Evolutionary conservation across 2,888 invertebrate genomes (phyloP).

Genomic region (Brenthis ino): DNA sequence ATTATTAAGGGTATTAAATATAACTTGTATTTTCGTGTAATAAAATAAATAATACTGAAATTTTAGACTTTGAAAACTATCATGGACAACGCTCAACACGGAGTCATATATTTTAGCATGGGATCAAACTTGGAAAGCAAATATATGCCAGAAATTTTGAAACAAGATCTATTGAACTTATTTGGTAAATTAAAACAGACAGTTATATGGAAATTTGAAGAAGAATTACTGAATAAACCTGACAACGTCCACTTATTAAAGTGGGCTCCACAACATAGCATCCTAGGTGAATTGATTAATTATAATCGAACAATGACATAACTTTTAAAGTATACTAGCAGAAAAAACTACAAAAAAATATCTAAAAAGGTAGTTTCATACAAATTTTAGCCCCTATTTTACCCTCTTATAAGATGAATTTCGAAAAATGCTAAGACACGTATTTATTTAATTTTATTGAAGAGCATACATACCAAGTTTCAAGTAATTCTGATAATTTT

Average conservation of each 20-base stretch:
- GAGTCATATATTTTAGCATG: conserved; percentile 66
- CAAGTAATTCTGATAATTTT: too few relatives aligned
- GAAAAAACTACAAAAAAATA: too few relatives aligned
- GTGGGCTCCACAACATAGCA: conserved; percentile 61
- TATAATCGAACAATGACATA: background rate
- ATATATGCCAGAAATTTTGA: conserved; percentile 49
- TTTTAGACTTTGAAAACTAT: conserved; percentile 54
- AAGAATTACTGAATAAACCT: conserved; percentile 48
- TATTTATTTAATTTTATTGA: too few relatives aligned
- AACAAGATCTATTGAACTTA: conserved; percentile 49
- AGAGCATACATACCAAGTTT: too few relatives aligned
- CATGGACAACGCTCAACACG: conserved; percentile 56
- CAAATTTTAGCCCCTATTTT: too few relatives aligned
- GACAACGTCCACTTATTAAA: conserved; percentile 59
- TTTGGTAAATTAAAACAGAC: conserved; percentile 61
- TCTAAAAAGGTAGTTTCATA: too few relatives aligned
- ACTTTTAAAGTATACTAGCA: too few relatives aligned
- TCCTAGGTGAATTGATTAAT: conserved; percentile 47
- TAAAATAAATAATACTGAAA: background rate
- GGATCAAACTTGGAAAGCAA: conserved; percentile 60
- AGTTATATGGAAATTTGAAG: conserved; percentile 68
- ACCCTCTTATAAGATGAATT: too few relatives aligned
- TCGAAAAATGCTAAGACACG: too few relatives aligned
- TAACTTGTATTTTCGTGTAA: background rate
- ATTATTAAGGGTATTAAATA: background rate